These are phyloP conservation scores for Leucophenga varia DNA, from an alignment of 1,140 invertebrate genomes.

Conservation along the genomic window DNA sequence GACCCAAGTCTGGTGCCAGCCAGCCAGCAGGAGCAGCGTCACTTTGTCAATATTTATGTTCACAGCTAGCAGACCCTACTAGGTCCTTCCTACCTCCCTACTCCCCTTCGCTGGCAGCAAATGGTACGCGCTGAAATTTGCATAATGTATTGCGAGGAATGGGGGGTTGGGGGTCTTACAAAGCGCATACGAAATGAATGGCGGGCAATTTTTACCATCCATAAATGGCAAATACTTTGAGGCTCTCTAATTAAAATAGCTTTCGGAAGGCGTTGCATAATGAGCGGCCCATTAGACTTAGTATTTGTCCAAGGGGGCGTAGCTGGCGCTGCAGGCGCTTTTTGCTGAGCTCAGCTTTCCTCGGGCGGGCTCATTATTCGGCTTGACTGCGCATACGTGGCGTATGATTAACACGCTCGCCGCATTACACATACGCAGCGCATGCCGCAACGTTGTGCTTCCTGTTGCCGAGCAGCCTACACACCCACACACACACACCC, in stretches of 20 bases:
- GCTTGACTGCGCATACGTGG: slow-evolving; percentile 27
- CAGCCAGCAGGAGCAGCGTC: neutral
- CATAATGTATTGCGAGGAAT: slow-evolving; percentile 33
- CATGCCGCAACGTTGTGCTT: slow-evolving; percentile 13
- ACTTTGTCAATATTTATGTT: slow-evolving; percentile 34
- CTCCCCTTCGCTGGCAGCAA: slow-evolving; percentile 2
- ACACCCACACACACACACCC: slow-evolving; percentile 8
- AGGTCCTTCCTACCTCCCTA: too few relatives aligned
- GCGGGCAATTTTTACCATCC: slow-evolving; percentile 7
- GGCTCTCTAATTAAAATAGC: slow-evolving; percentile 33
- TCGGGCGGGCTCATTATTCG: slow-evolving; percentile 24
- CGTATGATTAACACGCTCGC: slow-evolving; percentile 38
- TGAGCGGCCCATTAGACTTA: slow-evolving; percentile 15
- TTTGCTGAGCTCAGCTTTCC: neutral
- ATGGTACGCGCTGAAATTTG: slow-evolving; percentile 27
- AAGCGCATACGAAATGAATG: slow-evolving; percentile 20
- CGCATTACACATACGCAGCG: slow-evolving; percentile 29
- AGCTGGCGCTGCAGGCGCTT: slow-evolving; percentile 3
- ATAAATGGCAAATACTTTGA: slow-evolving; percentile 18
- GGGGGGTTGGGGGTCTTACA: neutral
- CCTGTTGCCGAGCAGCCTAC: slow-evolving; percentile 10
- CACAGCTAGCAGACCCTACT: slow-evolving; percentile 16
- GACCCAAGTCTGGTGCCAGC: too few relatives aligned
- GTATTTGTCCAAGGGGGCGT: slow-evolving; percentile 1
- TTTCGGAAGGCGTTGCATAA: slow-evolving; percentile 12